These are phyloP conservation scores for Apamea monoglypha DNA, from an alignment of 2,888 invertebrate genomes.

Conservation along the genomic window DNA sequence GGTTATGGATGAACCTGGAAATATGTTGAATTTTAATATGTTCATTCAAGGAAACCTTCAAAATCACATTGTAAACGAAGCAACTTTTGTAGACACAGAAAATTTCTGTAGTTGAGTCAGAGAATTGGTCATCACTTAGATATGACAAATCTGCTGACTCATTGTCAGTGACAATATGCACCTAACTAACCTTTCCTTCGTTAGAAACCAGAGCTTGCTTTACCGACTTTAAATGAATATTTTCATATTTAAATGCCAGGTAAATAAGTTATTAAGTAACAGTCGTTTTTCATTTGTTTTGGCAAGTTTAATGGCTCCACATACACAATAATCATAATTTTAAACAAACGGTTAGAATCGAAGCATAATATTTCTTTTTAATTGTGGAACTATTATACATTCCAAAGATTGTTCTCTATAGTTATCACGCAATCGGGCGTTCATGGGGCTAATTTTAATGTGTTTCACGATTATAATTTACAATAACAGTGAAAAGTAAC, in stretches of 20 bases:
- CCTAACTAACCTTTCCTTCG: background rate
- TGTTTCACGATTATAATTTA: constrained; percentile 2
- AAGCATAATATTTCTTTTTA: constrained; percentile 41
- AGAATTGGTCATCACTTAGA: constrained; percentile 5
- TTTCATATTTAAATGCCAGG: background rate
- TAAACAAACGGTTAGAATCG: constrained; percentile 9
- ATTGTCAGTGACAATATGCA: background rate
- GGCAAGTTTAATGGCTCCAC: background rate
- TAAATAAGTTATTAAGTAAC: background rate
- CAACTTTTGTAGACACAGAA: background rate
- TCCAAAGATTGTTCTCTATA: constrained; percentile 35
- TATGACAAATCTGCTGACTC: background rate
- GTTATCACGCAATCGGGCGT: constrained; percentile 49
- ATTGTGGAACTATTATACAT: constrained; percentile 30
- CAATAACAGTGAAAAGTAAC: background rate
- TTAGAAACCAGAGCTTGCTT: background rate
- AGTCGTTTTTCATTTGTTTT: constrained; percentile 13
- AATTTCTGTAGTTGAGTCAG: constrained; percentile 9
- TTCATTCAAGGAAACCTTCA: background rate
- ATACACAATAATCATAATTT: constrained; percentile 19
- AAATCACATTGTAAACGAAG: background rate
- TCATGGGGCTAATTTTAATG: constrained; percentile 27
- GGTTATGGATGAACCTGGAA: background rate
- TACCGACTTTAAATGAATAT: background rate
- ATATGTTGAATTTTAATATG: background rate